Evolutionary conservation across 2,888 invertebrate genomes (phyloP), one percentile per base, ranked within the genome.

Genomic region (Pseudococcus longispinus): DNA sequence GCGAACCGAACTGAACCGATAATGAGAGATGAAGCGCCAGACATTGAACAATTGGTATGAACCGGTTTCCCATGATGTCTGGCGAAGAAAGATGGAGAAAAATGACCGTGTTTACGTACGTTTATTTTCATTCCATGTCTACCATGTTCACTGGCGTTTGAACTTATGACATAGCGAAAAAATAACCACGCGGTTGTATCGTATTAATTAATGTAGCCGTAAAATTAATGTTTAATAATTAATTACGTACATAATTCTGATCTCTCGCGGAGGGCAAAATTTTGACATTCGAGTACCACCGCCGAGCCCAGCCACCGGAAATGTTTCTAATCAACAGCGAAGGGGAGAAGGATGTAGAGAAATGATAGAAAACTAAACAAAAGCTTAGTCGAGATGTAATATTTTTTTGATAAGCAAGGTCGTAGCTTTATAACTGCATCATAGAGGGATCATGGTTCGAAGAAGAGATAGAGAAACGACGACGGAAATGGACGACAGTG

Each of bases 221-320:
- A 80, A 80, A 80, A 80, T 42, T 80, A 80, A 80, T 80, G 42
- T 80, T 42, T 80, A 42, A 80, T 42, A 80, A 80, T 80, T 80
- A 80, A 42, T 20, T 23, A 60, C 60, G 42, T 20, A 20, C 42
- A 77, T 15, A 80, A 80, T 29, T 8, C 11, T 13, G 8, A 23
- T 20, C 23, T 23, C 20, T 60, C 20, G 20, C 23, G 60, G 60
- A 60, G 60, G 23, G 60, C 13, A 18, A 23, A 42, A 80, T 80
- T 37, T 80, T 42, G 77, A 80, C 77, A 29, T 20, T 42, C 11
- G 77, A 11, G 20, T 20, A 18, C 37, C 20, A n/a, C 20, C 42
- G 15, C 26, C n/a, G n/a, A n/a, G n/a, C n/a, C n/a, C n/a, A n/a
- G 29, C 2, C 13, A 80, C 42, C 77, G 77, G 77, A 80, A 80